Evolutionary conservation across 2,113 vertebrate species (phyloP).

Genomic region (Motacilla tschutschensis): DNA sequence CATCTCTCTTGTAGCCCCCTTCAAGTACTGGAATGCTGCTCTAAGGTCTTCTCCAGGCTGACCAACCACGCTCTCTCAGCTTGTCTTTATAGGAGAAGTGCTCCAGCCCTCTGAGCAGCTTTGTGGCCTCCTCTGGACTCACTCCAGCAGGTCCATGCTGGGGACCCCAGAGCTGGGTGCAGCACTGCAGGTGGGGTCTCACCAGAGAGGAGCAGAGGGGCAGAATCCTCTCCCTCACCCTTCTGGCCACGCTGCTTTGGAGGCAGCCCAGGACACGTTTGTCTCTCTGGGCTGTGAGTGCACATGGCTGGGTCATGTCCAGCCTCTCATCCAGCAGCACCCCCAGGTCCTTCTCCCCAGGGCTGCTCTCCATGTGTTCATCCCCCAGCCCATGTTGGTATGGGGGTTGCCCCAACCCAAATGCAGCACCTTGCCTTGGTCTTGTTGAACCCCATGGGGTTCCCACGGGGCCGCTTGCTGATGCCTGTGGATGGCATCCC

Average conservation of each 20-base stretch:
- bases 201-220: neutral
- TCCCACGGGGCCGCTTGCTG: neutral
- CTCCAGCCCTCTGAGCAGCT: neutral
- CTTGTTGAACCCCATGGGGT: neutral
- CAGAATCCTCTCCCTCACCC: neutral
- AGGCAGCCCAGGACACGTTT: neutral
- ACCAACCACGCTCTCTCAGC: neutral
- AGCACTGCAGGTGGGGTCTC: neutral
- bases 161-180: neutral
- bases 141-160: neutral
- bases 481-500: neutral
- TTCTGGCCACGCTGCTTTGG: neutral
- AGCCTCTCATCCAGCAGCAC: neutral
- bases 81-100: neutral
- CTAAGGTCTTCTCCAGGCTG: neutral
- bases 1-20: neutral
- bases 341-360: neutral
- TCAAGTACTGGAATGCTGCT: neutral
- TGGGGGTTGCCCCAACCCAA: rapidly evolving
- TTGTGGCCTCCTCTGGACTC: neutral
- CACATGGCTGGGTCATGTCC: neutral
- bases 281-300: neutral
- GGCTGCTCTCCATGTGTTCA: neutral
- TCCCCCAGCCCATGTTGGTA: neutral
- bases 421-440: neutral